Conservation (phyloP, 2,113 vertebrate species). For the Cephalopholis sonnerati region DNA sequence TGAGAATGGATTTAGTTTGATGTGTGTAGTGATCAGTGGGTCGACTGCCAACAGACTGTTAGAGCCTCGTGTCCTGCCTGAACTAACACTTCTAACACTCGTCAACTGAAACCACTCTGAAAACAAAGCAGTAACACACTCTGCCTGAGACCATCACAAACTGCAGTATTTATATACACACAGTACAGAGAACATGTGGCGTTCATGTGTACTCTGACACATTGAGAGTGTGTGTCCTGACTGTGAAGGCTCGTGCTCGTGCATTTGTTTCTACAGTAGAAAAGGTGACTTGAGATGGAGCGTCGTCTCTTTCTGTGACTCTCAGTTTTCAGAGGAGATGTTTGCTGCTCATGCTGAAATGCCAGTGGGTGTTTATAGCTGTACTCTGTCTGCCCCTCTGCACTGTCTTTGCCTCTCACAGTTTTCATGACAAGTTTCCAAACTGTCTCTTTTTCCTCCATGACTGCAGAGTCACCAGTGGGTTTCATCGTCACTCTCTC, state of each 20-base stretch:
- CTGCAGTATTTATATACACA: neutral
- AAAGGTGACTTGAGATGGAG: neutral
- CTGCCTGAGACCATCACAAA: neutral
- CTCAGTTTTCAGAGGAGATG: slow-evolving; percentile 47
- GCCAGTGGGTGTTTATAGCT: slow-evolving; percentile 53
- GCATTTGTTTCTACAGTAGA: neutral
- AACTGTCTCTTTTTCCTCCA: slow-evolving; percentile 21
- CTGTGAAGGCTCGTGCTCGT: no score
- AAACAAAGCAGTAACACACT: no score
- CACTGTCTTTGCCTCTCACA: slow-evolving; percentile 24
- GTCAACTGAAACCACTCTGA: no score
- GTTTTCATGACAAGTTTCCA: slow-evolving; percentile 33
- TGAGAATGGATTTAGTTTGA: neutral
- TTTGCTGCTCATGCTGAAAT: slow-evolving; percentile 50
- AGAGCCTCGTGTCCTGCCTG: neutral
- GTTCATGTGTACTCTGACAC: neutral
- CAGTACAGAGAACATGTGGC: neutral
- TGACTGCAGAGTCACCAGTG: slow-evolving; percentile 29
- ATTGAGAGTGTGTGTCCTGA: no score
- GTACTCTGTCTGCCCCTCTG: slow-evolving; percentile 33
- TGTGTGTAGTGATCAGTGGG: neutral
- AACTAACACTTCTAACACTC: neutral
- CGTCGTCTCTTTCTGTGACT: neutral
- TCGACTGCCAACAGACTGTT: neutral
- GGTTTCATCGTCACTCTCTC: neutral